phyloP scores from a whole-genome alignment of 2,888 invertebrate genomes.

The Tenthredo scrophulariae region DNA sequence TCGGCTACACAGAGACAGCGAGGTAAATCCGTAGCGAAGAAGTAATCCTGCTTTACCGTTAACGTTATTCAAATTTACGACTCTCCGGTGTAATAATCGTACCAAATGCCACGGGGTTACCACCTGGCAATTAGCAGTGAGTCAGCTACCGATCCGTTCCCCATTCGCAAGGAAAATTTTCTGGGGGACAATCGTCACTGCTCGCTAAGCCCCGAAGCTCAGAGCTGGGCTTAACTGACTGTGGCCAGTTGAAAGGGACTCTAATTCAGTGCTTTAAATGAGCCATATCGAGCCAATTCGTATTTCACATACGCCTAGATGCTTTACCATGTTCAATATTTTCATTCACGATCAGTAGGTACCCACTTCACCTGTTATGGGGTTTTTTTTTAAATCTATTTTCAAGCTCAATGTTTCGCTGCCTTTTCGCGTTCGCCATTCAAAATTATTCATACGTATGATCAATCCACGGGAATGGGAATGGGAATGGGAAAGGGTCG shows the following conservation, averaged over 20 bases:
- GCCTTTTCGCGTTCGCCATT: neutral
- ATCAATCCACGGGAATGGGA: neutral
- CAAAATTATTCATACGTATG: conserved; percentile 4
- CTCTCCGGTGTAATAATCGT: conserved; percentile 46
- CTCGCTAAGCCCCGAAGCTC: conserved; percentile 61
- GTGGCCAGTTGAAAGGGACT: conserved; percentile 65
- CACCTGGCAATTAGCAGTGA: conserved; percentile 50
- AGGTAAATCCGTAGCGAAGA: conserved; percentile 28
- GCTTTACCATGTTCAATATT: neutral
- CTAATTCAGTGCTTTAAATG: conserved; percentile 46
- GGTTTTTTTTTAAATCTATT: neutral
- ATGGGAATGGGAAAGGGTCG: neutral
- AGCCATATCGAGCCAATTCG: neutral
- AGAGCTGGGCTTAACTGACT: conserved; percentile 60
- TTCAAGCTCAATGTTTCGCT: neutral
- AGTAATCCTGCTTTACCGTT: conserved; percentile 46
- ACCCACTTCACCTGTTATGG: neutral
- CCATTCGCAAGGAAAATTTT: conserved; percentile 18
- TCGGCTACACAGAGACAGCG: neutral
- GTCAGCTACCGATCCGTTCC: conserved; percentile 33
- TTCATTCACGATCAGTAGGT: neutral
- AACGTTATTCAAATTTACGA: conserved; percentile 42
- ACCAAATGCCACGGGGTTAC: neutral
- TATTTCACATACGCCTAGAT: neutral
- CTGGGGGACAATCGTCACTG: conserved; percentile 16